A percentile compares a stretch with the other conserved stretches of the same genome.
These are phyloP conservation scores for Calcarius lapponicus DNA, from an alignment of 2,797 vertebrate species.

Conservation along the genomic window DNA sequence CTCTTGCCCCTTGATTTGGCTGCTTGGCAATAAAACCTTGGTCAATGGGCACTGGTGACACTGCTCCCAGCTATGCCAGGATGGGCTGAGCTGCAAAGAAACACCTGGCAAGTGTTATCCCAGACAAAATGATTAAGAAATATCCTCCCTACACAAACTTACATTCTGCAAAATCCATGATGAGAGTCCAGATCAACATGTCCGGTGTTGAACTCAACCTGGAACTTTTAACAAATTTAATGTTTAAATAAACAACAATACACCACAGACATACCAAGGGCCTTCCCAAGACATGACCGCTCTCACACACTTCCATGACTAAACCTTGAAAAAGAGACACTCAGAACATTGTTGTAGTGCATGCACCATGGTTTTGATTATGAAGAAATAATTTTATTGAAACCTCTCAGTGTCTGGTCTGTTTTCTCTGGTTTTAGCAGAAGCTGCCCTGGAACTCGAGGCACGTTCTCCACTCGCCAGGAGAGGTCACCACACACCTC, in stretches of 20 bases:
- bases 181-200: not conserved
- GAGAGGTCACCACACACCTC: constrained; percentile 54
- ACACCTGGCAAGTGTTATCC: not conserved
- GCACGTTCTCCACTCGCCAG: not conserved
- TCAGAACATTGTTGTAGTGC: not conserved
- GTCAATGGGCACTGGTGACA: not conserved
- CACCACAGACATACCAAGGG: not conserved
- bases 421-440: not conserved
- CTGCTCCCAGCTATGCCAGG: not conserved
- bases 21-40: not conserved
- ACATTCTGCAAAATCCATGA: not conserved
- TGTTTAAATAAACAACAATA: not conserved
- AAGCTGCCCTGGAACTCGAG: not conserved
- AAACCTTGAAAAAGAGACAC: not conserved
- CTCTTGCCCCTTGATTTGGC: constrained; percentile 24
- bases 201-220: not conserved
- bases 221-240: not conserved
- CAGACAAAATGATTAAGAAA: not conserved
- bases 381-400: not conserved
- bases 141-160: not conserved
- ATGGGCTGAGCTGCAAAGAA: not conserved
- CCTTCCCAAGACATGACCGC: not conserved
- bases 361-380: accelerated
- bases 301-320: not conserved
- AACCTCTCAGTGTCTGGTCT: not conserved